Evolutionary conservation across 1,140 invertebrate species (phyloP).

Genomic region (Dysdera silvatica): DNA sequence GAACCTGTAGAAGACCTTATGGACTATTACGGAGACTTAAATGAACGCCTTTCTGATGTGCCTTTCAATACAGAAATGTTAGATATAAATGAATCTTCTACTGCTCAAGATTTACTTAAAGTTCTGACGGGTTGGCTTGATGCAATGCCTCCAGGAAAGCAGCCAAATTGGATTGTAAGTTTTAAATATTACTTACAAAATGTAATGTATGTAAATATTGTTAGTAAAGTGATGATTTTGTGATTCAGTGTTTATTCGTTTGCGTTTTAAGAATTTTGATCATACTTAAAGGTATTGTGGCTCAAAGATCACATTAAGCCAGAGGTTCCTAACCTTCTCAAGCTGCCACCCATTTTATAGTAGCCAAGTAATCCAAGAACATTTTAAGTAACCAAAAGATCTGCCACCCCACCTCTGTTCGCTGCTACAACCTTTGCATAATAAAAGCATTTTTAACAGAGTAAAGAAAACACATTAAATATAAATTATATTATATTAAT

Average conservation of each 20-base stretch:
- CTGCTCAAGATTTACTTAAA: constrained; percentile 50
- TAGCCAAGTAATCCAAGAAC: no score
- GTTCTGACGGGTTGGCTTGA: constrained; percentile 52
- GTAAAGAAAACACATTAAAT: no score
- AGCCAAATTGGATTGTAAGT: constrained; percentile 54
- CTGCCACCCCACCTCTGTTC: no score
- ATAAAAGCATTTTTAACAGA: no score
- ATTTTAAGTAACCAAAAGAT: no score
- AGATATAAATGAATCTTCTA: constrained; percentile 48
- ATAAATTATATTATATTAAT: no score
- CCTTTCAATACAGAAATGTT: constrained; percentile 59
- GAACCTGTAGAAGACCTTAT: constrained; percentile 52
- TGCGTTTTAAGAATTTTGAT: background rate
- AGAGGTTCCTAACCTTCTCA: no score
- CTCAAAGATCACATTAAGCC: background rate
- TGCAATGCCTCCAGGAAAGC: constrained; percentile 49
- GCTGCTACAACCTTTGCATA: no score
- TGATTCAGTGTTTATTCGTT: no score
- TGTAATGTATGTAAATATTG: constrained; percentile 33
- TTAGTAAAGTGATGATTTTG: no score
- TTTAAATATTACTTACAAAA: background rate
- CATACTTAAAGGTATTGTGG: background rate
- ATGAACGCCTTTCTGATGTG: constrained; percentile 53
- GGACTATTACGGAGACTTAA: constrained; percentile 56
- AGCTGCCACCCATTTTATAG: no score